A percentile compares a stretch with the other conserved stretches of the same genome.
These are phyloP conservation scores for Odontesthes bonariensis DNA, from an alignment of 2,113 vertebrate genomes.

Conservation along the genomic window DNA sequence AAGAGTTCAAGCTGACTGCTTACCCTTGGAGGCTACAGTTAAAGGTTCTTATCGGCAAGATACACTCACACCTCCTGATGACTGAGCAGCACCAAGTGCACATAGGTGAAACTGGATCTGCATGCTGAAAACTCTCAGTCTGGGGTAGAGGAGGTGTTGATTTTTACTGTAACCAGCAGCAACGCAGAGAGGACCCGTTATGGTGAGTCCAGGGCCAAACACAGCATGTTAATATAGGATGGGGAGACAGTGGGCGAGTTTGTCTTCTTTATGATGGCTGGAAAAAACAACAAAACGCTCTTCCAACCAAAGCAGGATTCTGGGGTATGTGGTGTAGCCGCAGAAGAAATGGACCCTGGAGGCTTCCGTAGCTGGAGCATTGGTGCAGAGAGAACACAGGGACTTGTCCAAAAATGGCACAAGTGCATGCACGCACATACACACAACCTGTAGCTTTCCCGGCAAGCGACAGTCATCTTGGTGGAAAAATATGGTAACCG, in stretches of 20 bases:
- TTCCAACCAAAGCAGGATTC: slow-evolving; percentile 75
- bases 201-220: slow-evolving; percentile 57
- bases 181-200: slow-evolving; percentile 52
- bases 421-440: slow-evolving; percentile 48
- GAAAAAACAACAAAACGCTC: slow-evolving; percentile 67
- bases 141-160: slow-evolving; percentile 66
- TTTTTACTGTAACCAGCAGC: slow-evolving; percentile 74
- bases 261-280: slow-evolving; percentile 72
- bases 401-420: slow-evolving; percentile 71
- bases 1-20: slow-evolving; percentile 13
- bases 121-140: slow-evolving; percentile 65
- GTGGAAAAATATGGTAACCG: slow-evolving; percentile 77
- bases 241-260: slow-evolving; percentile 66
- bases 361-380: slow-evolving; percentile 69
- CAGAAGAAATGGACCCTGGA: slow-evolving; percentile 67
- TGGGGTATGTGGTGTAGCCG: slow-evolving; percentile 59
- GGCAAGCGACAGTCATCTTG: slow-evolving; percentile 71
- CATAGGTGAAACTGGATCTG: slow-evolving; percentile 60
- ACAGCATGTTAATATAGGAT: slow-evolving; percentile 66
- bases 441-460: slow-evolving; percentile 66
- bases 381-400: slow-evolving; percentile 69
- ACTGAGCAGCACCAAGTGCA: slow-evolving; percentile 20
- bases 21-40: not conserved
- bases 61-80: slow-evolving; percentile 27
- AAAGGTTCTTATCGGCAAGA: not conserved